Evolutionary conservation across 2,113 vertebrate genomes (phyloP).

Genomic region (Mirza zaza): DNA sequence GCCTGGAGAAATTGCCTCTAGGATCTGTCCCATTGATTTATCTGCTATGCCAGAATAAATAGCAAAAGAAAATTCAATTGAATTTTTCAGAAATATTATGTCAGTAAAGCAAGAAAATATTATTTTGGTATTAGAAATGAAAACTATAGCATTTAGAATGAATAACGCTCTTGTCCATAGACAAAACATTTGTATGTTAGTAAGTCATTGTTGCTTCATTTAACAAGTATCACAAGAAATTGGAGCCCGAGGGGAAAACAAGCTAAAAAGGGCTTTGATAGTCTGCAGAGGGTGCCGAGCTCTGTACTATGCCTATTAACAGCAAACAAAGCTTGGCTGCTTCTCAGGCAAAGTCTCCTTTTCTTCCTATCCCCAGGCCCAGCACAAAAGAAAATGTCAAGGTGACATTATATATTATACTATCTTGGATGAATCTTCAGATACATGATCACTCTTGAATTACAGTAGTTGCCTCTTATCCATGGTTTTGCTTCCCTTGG

Average conservation of each 20-base stretch:
- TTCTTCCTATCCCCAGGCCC: not conserved
- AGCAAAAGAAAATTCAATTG: not conserved
- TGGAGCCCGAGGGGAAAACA: not conserved
- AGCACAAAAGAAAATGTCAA: not conserved
- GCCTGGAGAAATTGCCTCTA: not conserved
- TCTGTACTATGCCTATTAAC: not conserved
- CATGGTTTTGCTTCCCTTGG: not conserved
- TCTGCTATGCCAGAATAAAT: not conserved
- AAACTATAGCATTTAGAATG: not conserved
- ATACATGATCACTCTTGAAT: not conserved
- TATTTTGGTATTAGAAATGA: not conserved
- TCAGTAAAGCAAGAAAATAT: not conserved
- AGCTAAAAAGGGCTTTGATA: not conserved
- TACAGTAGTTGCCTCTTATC: not conserved
- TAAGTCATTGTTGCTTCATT: not conserved
- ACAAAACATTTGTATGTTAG: rapidly evolving
- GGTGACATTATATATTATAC: rapidly evolving
- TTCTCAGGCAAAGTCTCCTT: not conserved
- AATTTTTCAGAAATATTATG: not conserved
- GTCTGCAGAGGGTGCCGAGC: not conserved
- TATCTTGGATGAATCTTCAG: not conserved
- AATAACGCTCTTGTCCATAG: not conserved
- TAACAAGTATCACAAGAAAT: not conserved
- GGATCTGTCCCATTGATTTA: not conserved
- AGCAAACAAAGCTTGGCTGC: not conserved